These are phyloP conservation scores for Chrysopilus asiliformis DNA, from an alignment of 2,888 invertebrate species.

Conservation along the genomic window DNA sequence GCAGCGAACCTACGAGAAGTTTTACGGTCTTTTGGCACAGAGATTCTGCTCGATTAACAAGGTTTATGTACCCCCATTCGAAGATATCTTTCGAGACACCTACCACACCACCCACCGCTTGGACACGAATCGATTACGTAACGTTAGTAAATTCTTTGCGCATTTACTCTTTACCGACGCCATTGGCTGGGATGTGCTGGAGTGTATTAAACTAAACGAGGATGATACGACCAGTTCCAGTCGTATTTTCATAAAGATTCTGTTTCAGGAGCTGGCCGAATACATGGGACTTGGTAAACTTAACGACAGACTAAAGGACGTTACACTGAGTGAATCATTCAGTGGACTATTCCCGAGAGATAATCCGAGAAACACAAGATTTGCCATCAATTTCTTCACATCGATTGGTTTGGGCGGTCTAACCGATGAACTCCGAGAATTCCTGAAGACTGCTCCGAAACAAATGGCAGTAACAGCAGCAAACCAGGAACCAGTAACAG, in stretches of 20 bases:
- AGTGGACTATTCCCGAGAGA: slow-evolving; percentile 89
- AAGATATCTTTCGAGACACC: slow-evolving; percentile 88
- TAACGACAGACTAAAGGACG: slow-evolving; percentile 80
- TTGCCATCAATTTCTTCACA: slow-evolving; percentile 96
- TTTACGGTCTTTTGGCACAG: slow-evolving; percentile 89
- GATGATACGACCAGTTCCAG: slow-evolving; percentile 96
- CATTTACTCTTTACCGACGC: slow-evolving; percentile 94
- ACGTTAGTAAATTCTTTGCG: slow-evolving; percentile 94
- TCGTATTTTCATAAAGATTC: slow-evolving; percentile 92
- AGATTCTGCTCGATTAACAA: slow-evolving; percentile 87
- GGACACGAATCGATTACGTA: slow-evolving; percentile 88
- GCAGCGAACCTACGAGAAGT: slow-evolving; percentile 95
- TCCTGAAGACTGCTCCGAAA: slow-evolving; percentile 50
- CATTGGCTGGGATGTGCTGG: slow-evolving; percentile 88
- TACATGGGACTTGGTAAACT: slow-evolving; percentile 90
- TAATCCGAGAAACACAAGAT: slow-evolving; percentile 90
- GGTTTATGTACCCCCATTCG: slow-evolving; percentile 84
- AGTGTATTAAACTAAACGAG: slow-evolving; percentile 83
- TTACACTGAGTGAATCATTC: slow-evolving; percentile 72
- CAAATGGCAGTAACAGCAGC: slow-evolving; percentile 24
- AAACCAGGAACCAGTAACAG: slow-evolving; percentile 29
- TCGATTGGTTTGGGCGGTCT: slow-evolving; percentile 93
- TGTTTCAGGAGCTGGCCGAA: slow-evolving; percentile 92
- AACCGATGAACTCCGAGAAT: slow-evolving; percentile 83
- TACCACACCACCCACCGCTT: slow-evolving; percentile 90